A percentile compares a stretch with the other conserved stretches of the same genome.
phyloP scores from a whole-genome alignment of 2,113 vertebrate species.

The Clarias batrachus region DNA sequence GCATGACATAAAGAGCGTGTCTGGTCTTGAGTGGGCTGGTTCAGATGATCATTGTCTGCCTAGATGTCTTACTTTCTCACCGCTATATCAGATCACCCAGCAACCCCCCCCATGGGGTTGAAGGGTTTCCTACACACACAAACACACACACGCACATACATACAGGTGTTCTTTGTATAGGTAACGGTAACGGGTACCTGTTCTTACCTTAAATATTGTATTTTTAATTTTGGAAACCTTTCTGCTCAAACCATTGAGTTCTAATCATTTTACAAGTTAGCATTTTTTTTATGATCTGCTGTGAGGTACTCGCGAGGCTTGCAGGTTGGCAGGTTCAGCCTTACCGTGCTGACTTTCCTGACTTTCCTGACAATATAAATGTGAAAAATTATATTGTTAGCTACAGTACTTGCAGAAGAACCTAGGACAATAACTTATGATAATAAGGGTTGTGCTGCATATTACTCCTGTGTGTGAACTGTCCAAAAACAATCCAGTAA shows the following conservation, averaged over 20 bases:
- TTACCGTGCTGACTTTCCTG: not conserved
- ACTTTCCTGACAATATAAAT: not conserved
- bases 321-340: not conserved
- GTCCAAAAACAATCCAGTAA: not conserved
- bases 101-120: not conserved
- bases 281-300: not conserved
- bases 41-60: not conserved
- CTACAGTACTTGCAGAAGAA: not conserved
- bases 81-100: not conserved
- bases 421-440: not conserved
- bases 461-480: not conserved
- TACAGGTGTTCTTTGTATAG: not conserved
- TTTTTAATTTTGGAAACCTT: not conserved
- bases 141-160: too few species aligned
- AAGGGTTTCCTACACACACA: too few species aligned
- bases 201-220: too few species aligned
- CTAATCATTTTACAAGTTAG: not conserved
- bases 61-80: not conserved
- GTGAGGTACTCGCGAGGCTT: not conserved
- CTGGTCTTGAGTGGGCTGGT: conserved; percentile 32
- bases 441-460: too few species aligned
- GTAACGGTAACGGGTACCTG: too few species aligned
- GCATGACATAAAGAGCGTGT: conserved; percentile 28
- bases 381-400: not conserved
- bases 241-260: not conserved